These are phyloP conservation scores for Platycnemis pennipes DNA, from an alignment of 2,888 invertebrate species.

Conservation along the genomic window DNA sequence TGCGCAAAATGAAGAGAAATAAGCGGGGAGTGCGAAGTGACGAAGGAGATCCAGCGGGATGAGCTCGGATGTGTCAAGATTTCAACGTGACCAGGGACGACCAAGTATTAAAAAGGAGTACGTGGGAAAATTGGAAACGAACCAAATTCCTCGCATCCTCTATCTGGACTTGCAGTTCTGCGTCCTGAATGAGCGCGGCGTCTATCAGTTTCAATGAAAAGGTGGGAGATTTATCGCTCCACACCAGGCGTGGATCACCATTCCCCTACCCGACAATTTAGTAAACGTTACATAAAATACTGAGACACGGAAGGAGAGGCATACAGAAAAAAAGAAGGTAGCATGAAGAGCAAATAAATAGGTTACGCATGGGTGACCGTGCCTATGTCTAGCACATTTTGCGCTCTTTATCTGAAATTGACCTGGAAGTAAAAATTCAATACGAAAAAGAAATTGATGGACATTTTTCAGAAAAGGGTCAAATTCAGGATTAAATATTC, in stretches of 20 bases:
- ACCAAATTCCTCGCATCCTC: not conserved
- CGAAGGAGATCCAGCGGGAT: not conserved
- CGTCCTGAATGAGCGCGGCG: not conserved
- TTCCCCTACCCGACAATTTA: not conserved
- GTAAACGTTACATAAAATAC: not conserved
- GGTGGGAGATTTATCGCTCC: not conserved
- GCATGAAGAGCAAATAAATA: too few species aligned
- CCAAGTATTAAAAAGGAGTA: not conserved
- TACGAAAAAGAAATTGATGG: too few species aligned
- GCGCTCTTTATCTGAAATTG: too few species aligned
- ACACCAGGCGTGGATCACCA: not conserved
- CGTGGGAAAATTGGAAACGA: not conserved
- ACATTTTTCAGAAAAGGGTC: too few species aligned
- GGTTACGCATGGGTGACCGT: too few species aligned
- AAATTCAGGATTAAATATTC: too few species aligned
- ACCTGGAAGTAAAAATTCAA: too few species aligned
- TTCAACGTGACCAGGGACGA: not conserved
- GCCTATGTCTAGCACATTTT: too few species aligned
- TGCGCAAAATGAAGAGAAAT: not conserved
- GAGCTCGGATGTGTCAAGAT: not conserved
- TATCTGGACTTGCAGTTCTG: not conserved
- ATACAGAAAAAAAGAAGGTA: not conserved
- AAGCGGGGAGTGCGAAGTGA: not conserved
- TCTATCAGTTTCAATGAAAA: constrained; percentile 14
- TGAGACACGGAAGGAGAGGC: not conserved